Evolutionary conservation across 2,888 invertebrate genomes (phyloP).

Genomic region (Chrysina gloriosa): DNA sequence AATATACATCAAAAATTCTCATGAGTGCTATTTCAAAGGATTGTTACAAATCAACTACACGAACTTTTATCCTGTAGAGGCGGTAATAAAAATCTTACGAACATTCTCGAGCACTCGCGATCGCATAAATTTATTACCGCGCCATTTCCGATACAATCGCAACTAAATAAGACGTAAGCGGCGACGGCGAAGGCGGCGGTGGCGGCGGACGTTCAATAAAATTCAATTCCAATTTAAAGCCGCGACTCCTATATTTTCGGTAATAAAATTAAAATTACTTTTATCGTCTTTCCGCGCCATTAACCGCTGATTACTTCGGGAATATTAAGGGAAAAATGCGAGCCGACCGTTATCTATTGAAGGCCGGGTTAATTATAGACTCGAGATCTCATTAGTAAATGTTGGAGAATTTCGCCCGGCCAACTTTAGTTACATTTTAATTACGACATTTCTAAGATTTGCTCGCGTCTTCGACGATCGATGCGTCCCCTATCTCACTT

Average conservation of each 20-base stretch:
- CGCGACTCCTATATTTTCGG: slow-evolving; percentile 49
- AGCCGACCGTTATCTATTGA: slow-evolving; percentile 53
- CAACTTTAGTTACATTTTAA: slow-evolving; percentile 55
- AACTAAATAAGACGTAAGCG: slow-evolving; percentile 6
- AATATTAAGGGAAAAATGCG: slow-evolving; percentile 55
- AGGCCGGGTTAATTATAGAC: slow-evolving; percentile 56
- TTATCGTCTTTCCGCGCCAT: slow-evolving; percentile 59
- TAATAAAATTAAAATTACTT: slow-evolving; percentile 59
- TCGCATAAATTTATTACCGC: not conserved
- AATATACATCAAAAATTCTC: no score
- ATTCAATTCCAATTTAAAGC: slow-evolving; percentile 33
- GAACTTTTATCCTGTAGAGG: no score
- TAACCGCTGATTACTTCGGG: slow-evolving; percentile 58
- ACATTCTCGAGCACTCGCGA: no score
- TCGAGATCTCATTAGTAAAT: slow-evolving; percentile 46
- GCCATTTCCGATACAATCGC: slow-evolving; percentile 7
- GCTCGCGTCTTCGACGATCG: slow-evolving; percentile 44
- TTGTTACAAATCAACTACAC: no score
- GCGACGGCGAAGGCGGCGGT: no score
- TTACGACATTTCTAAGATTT: slow-evolving; percentile 53
- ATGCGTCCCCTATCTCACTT: not conserved
- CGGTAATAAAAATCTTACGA: no score
- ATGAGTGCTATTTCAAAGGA: no score
- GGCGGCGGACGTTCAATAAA: slow-evolving; percentile 3
- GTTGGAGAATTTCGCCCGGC: slow-evolving; percentile 52